phyloP scores from a whole-genome alignment of 2,888 invertebrate species.

The Trimorus sp. region DNA sequence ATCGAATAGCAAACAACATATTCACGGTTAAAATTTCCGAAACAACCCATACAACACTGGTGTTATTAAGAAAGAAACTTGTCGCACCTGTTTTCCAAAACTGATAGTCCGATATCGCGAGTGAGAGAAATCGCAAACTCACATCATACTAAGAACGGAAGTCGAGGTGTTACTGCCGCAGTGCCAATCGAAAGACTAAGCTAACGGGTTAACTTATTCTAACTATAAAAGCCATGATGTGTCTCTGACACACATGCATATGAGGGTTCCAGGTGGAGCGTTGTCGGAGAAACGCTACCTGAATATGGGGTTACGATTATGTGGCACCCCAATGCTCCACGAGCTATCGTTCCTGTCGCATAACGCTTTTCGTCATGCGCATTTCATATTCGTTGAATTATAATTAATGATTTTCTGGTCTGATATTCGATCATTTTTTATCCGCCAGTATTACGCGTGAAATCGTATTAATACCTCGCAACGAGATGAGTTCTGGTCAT shows the following conservation, averaged over 20 bases:
- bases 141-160: conserved; percentile 40
- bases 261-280: conserved; percentile 78
- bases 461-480: conserved; percentile 60
- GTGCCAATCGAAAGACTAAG: conserved; percentile 80
- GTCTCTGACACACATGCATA: conserved; percentile 65
- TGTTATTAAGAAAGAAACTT: neutral
- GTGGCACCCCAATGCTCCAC: conserved; percentile 65
- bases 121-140: conserved; percentile 20
- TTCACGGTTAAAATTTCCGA: no score
- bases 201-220: conserved; percentile 80
- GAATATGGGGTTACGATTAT: conserved; percentile 68
- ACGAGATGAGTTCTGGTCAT: no score
- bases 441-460: conserved; percentile 55
- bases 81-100: no score
- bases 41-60: no score
- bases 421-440: conserved; percentile 58
- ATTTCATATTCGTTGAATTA: conserved; percentile 73
- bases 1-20: no score
- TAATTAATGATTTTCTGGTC: conserved; percentile 76
- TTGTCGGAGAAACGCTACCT: conserved; percentile 72
- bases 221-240: conserved; percentile 78
- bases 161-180: conserved; percentile 78
- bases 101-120: no score
- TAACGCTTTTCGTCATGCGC: conserved; percentile 78
- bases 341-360: conserved; percentile 69